Percentiles rank a stretch among this genome's conserved stretches.
phyloP scores from a whole-genome alignment of 2,888 invertebrate species.

The Polylopha cassiicola region DNA sequence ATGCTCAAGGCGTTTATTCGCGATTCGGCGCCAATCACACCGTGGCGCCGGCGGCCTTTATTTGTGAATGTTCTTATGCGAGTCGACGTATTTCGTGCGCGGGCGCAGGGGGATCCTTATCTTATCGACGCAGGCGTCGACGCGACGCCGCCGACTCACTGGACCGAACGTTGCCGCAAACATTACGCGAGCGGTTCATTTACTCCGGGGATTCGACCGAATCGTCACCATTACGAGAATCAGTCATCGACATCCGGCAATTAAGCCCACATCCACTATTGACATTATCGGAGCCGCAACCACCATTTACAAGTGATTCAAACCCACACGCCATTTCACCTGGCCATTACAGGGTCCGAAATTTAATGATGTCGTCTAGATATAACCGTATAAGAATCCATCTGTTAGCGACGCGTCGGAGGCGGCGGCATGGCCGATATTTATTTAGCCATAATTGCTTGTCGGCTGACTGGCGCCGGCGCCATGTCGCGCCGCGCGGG shows the following conservation, averaged over 20 bases:
- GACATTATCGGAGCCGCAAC: constrained; percentile 44
- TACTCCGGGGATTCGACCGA: constrained; percentile 31
- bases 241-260: constrained; percentile 49
- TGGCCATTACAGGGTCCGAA: constrained; percentile 48
- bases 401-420: constrained; percentile 62
- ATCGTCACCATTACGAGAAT: constrained; percentile 39
- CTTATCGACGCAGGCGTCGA: constrained; percentile 23
- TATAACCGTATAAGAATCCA: constrained; percentile 56
- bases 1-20: constrained; percentile 39
- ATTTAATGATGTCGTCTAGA: constrained; percentile 67
- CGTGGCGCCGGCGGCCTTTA: constrained; percentile 43
- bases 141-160: constrained; percentile 28
- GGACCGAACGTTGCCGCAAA: constrained; percentile 40
- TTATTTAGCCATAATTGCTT: constrained; percentile 77
- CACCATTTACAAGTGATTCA: constrained; percentile 53
- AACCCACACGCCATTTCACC: constrained; percentile 55
- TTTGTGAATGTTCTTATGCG: constrained; percentile 60
- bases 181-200: constrained; percentile 29
- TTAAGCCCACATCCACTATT: constrained; percentile 48
- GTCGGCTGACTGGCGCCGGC: constrained; percentile 75
- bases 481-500: constrained; percentile 63
- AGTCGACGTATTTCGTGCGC: constrained; percentile 38
- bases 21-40: constrained; percentile 46
- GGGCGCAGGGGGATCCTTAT: constrained; percentile 16
- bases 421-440: constrained; percentile 71